Evolutionary conservation across 2,797 vertebrate genomes (phyloP).

Genomic region (Enteromius paludinosus): DNA sequence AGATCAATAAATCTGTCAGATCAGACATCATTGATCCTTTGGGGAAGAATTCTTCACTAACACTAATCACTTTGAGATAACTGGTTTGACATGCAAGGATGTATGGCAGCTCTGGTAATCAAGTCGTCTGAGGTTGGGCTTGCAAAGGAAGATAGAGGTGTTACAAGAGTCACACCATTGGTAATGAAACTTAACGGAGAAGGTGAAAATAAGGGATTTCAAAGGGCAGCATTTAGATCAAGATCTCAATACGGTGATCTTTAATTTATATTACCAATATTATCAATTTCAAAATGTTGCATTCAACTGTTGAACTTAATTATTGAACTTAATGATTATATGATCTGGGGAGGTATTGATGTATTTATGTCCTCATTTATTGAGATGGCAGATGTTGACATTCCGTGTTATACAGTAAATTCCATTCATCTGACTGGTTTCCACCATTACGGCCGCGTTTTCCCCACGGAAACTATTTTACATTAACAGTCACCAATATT

Average conservation of each 20-base stretch:
- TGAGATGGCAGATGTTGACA: too few relatives aligned
- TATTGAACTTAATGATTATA: too few relatives aligned
- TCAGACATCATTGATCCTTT: constrained; percentile 53
- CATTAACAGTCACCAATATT: too few relatives aligned
- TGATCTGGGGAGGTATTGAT: too few relatives aligned
- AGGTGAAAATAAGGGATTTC: neutral
- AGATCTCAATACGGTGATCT: neutral
- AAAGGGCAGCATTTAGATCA: neutral
- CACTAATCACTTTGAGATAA: constrained; percentile 45
- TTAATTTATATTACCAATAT: neutral
- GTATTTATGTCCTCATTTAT: too few relatives aligned
- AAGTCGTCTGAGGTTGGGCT: constrained; percentile 47
- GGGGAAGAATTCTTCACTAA: constrained; percentile 27
- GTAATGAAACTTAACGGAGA: neutral
- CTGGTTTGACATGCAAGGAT: constrained; percentile 27
- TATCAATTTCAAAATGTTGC: too few relatives aligned
- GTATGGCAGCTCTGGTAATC: constrained; percentile 4
- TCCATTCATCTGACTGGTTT: too few relatives aligned
- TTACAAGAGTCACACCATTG: constrained; percentile 68
- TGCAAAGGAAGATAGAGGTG: constrained; percentile 77
- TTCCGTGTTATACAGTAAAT: too few relatives aligned
- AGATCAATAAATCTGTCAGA: constrained; percentile 61
- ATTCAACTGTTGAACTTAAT: too few relatives aligned
- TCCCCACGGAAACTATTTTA: too few relatives aligned
- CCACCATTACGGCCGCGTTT: too few relatives aligned